Percentiles rank a stretch among this genome's conserved stretches.
Conservation (phyloP, 1,140 invertebrate genomes). For the Drosophila ambigua region DNA sequence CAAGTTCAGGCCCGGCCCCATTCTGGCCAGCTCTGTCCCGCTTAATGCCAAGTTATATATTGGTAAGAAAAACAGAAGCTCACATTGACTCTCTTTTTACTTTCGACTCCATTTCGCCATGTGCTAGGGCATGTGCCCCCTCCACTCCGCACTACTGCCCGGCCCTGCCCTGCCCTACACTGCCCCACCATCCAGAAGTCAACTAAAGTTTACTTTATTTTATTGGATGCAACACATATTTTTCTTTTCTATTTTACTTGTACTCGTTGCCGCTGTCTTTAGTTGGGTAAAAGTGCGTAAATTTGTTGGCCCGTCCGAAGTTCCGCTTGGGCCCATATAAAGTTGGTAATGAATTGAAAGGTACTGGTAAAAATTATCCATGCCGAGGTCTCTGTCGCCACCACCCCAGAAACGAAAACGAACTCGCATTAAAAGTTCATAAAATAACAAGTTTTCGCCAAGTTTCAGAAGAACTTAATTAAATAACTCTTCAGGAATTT, state of each 20-base stretch:
- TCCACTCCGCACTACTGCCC: not conserved
- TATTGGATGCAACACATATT: conserved; percentile 63
- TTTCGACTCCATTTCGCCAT: conserved; percentile 33
- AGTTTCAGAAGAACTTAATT: conserved; percentile 33
- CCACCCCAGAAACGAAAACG: conserved; percentile 2
- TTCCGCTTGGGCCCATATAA: conserved; percentile 51
- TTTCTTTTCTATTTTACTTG: conserved; percentile 31
- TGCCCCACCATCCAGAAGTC: not conserved
- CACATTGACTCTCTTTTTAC: conserved; percentile 38
- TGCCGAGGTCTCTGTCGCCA: conserved; percentile 1
- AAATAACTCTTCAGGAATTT: conserved; percentile 1
- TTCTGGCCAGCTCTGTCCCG: conserved; percentile 25
- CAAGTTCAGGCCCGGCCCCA: conserved; percentile 59
- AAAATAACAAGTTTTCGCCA: conserved; percentile 14
- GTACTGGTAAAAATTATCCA: conserved; percentile 30
- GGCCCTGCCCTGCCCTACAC: not conserved
- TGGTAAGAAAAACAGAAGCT: conserved; percentile 63
- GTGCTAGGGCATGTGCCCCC: conserved; percentile 6
- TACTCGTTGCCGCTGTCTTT: conserved; percentile 13
- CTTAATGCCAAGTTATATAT: conserved; percentile 77
- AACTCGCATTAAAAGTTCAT: conserved; percentile 46
- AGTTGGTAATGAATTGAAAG: conserved; percentile 77
- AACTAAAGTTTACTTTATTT: conserved; percentile 67
- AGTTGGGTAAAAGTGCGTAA: conserved; percentile 50
- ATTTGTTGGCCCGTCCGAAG: conserved; percentile 45